Evolutionary conservation across 2,888 invertebrate genomes (phyloP).

Genomic region (Tipula helvola): DNA sequence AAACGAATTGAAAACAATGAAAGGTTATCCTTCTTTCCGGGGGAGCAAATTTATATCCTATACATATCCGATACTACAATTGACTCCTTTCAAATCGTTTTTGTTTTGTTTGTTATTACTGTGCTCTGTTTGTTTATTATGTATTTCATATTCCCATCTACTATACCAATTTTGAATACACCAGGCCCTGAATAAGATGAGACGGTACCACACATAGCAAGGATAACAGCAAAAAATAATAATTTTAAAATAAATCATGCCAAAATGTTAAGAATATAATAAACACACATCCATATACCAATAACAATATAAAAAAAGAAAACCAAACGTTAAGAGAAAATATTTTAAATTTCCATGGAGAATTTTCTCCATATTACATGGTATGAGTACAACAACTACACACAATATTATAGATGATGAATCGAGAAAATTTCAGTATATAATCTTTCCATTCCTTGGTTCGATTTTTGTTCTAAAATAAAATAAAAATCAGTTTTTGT

Average conservation of each 20-base stretch:
- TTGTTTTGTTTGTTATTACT: not conserved
- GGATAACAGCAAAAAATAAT: not conserved
- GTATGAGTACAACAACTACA: not conserved
- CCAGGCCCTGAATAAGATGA: not conserved
- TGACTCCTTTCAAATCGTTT: not conserved
- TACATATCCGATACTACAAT: not conserved
- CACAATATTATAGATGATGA: not conserved
- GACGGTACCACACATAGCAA: not conserved
- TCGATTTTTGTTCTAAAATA: not conserved
- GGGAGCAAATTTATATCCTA: not conserved
- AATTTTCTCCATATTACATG: not conserved
- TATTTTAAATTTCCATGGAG: not conserved
- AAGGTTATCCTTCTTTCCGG: not conserved
- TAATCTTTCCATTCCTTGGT: not conserved
- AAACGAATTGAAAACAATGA: not conserved
- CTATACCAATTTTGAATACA: not conserved
- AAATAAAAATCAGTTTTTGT: not conserved
- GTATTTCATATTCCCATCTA: not conserved
- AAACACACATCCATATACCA: not conserved
- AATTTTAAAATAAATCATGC: not conserved
- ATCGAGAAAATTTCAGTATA: not conserved
- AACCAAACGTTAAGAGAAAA: not conserved
- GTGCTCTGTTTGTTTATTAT: not conserved
- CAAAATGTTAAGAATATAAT: not conserved
- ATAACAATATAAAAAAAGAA: not conserved